Base-by-base conservation (phyloP, 1,140 invertebrate species). In the Hylaeus volcanicus region DNA sequence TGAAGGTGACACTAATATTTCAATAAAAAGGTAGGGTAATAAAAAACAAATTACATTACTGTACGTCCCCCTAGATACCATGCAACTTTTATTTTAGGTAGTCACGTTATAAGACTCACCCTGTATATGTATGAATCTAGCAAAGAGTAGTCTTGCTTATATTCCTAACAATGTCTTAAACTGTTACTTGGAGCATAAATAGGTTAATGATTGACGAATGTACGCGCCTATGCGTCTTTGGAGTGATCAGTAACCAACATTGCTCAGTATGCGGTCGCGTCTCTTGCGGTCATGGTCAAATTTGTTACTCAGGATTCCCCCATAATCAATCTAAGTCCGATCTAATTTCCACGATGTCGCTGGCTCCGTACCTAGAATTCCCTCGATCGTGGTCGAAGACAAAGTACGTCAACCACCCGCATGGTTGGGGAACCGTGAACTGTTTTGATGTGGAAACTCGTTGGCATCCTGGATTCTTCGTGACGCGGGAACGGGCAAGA, bases 261-360 rank as follows among this genome's bases (percentile, higher is more conserved):
- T 61, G 48, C 41, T 15, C 9, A 45, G 51, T 39, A 5, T 37
- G 43, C 58, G 58, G 58, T 63, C 60, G 8, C 5, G 11, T 11
- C 6, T 9, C 11, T 6, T 9, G 60, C n/a, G 48, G 48, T 55
- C 69, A 56, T 37, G 51, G 77, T 74, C 51, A 48, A 53, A 74
- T 61, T 73, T 26, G 61, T 55, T 41, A n/a, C 6, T 26, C 51
- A 41, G 15, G 26, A 60, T 56, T 58, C 14, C 53, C 53, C 6
- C 3, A 39, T 43, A 56, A 79, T 79, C 70, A 79, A 79, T 74
- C 61, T 15, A 58, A 74, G 61, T 55, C 51, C 48, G 51, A 65
- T 79, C 70, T 74, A 79, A 79, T 79, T 65, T 79, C 60, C 14
- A 66, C 12, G 26, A 48, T 41, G 69, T 56, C 14, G 26, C 45